Conservation (phyloP, 2,797 vertebrate species). For the Semaprochilodus insignis region DNA sequence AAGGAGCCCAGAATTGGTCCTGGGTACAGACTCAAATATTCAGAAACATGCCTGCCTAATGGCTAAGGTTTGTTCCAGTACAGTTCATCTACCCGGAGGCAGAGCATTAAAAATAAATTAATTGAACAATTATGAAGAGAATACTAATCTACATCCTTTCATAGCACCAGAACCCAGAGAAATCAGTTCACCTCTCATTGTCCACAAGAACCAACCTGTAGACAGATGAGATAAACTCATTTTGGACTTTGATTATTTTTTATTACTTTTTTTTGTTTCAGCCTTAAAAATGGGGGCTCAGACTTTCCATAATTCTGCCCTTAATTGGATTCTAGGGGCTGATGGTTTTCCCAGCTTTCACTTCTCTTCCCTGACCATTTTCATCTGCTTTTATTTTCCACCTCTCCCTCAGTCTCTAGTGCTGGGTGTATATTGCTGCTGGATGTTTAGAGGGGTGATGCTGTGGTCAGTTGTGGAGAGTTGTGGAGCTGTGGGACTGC, state of each 20-base stretch:
- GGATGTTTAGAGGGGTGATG: constrained; percentile 44
- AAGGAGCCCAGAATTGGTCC: too few species aligned
- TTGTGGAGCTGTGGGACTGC: not conserved
- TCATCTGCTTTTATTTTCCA: constrained; percentile 52
- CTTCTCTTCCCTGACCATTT: constrained; percentile 61
- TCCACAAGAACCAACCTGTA: constrained; percentile 56
- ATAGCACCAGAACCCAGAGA: constrained; percentile 8
- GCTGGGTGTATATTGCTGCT: constrained; percentile 3
- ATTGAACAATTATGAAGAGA: not conserved
- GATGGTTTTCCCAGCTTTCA: constrained; percentile 72
- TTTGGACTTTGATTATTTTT: constrained; percentile 58
- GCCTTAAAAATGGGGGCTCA: constrained; percentile 60
- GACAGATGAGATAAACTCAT: constrained; percentile 67
- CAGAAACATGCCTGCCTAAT: too few species aligned
- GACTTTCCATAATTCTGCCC: constrained; percentile 70
- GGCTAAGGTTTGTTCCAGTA: constrained; percentile 17
- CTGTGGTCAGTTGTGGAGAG: constrained; percentile 9
- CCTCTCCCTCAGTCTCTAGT: constrained; percentile 1
- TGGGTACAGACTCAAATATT: too few species aligned
- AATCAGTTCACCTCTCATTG: constrained; percentile 34
- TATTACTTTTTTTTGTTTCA: constrained; percentile 54
- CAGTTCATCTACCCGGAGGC: constrained; percentile 29
- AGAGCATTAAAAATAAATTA: constrained; percentile 54
- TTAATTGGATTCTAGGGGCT: constrained; percentile 70
- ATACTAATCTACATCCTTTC: not conserved